A percentile compares a stretch with the other conserved stretches of the same genome.
Conservation (phyloP, 1,140 invertebrate species). For the Eumeta japonica region DNA sequence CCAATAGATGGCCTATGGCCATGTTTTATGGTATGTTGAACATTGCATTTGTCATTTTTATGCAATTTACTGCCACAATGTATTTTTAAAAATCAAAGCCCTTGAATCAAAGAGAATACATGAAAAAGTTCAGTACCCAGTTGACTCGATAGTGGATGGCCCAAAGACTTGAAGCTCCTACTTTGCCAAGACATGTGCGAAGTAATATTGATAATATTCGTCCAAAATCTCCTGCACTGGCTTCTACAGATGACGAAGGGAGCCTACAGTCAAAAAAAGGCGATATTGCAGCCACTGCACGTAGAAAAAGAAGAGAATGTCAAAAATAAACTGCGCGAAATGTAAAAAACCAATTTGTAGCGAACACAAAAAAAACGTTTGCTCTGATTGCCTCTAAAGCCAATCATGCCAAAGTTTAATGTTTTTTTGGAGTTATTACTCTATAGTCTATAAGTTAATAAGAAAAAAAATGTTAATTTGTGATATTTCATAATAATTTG, state of each 20-base stretch:
- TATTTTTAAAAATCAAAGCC: conserved; percentile 3
- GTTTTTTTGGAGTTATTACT: no score
- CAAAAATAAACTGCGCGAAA: conserved; percentile 8
- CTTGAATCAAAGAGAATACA: conserved; percentile 6
- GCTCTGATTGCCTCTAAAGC: no score
- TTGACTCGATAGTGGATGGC: conserved; percentile 9
- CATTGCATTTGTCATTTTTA: conserved; percentile 24
- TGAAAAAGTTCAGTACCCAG: conserved; percentile 10
- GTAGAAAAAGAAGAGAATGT: conserved; percentile 8
- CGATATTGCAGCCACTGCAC: conserved; percentile 5
- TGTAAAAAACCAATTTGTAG: no score
- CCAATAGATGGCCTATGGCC: no score
- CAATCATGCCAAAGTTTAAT: no score
- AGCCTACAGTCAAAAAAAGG: conserved; percentile 6
- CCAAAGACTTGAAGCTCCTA: conserved; percentile 7
- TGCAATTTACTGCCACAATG: conserved; percentile 13
- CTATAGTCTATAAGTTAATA: no score
- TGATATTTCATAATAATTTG: no score
- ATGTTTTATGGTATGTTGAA: no score
- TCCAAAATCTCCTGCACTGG: no score
- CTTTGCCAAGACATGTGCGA: conserved; percentile 5
- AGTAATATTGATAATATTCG: conserved; percentile 7
- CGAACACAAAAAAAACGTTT: conserved; percentile 11
- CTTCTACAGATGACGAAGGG: conserved; percentile 2
- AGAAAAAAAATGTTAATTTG: no score